A percentile compares a stretch with the other conserved stretches of the same genome.
Conservation (phyloP, 2,113 vertebrate species). For the Sander vitreus region DNA sequence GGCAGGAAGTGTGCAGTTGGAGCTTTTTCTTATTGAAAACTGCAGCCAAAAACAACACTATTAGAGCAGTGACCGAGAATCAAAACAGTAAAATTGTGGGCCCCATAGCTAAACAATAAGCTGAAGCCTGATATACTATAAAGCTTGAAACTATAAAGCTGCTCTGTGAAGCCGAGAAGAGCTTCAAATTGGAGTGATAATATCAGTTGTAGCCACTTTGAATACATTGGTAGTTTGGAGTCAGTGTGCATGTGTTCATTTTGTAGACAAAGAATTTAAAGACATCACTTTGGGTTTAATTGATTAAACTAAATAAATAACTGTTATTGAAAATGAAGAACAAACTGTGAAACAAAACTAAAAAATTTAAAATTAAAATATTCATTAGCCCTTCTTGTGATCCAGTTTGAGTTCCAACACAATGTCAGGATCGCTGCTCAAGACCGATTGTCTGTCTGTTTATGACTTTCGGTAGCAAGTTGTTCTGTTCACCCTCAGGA, state of each 20-base stretch:
- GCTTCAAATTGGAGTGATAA: not conserved
- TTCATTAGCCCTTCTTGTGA: not conserved
- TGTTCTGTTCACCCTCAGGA: constrained; percentile 48
- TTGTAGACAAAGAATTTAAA: not conserved
- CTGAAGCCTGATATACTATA: not conserved
- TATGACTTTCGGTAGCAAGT: constrained; percentile 10
- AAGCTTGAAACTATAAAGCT: not conserved
- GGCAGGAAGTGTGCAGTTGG: not conserved
- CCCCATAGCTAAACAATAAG: not conserved
- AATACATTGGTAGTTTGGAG: not conserved
- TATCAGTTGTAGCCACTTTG: not conserved
- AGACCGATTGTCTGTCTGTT: constrained; percentile 2
- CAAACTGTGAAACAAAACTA: not conserved
- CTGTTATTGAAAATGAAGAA: not conserved
- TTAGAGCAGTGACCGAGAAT: not conserved
- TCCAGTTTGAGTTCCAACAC: not conserved
- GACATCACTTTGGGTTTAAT: not conserved
- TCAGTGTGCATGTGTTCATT: not conserved
- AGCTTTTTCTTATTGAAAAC: not conserved
- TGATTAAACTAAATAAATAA: not conserved
- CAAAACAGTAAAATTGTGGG: not conserved
- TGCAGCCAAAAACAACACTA: not conserved
- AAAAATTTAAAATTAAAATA: not conserved
- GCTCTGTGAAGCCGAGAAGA: not conserved
- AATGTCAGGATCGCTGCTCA: not conserved